Evolutionary conservation across 2,797 vertebrate genomes (phyloP).

Genomic region (Numenius phaeopus): DNA sequence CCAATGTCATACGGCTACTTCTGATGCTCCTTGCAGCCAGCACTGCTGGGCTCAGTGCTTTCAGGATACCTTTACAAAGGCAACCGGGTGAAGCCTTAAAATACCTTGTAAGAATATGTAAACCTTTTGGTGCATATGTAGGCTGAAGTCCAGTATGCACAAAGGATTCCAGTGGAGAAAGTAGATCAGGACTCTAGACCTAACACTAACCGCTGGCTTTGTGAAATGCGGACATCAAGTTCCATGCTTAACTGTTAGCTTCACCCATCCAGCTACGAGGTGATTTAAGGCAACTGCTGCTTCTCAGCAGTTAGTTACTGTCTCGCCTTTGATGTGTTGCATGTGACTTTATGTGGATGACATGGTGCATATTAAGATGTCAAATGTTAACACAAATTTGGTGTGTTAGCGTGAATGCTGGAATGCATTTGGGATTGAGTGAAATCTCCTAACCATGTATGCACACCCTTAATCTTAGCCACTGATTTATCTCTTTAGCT

Average conservation of each 20-base stretch:
- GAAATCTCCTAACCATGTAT: neutral
- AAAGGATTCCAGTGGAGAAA: neutral
- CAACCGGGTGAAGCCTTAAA: neutral
- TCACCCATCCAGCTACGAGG: neutral
- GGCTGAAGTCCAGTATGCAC: neutral
- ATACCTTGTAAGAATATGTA: neutral
- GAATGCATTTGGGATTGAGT: neutral
- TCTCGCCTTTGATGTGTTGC: neutral
- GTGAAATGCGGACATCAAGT: neutral
- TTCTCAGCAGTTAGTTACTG: neutral
- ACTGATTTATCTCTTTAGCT: neutral
- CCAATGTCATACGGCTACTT: neutral
- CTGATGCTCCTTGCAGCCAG: neutral
- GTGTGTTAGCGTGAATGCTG: neutral
- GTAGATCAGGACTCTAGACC: neutral
- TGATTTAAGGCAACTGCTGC: neutral
- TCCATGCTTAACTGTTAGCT: neutral
- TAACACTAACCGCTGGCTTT: neutral
- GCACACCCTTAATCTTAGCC: neutral
- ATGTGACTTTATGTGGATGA: neutral
- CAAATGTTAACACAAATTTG: neutral
- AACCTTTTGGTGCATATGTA: neutral
- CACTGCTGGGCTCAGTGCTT: neutral
- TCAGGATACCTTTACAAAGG: neutral
- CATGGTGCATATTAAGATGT: neutral